Percentiles rank a stretch among this genome's conserved stretches.
phyloP scores from a whole-genome alignment of 2,888 invertebrate species.

The Hirtodrosophila confusa region DNA sequence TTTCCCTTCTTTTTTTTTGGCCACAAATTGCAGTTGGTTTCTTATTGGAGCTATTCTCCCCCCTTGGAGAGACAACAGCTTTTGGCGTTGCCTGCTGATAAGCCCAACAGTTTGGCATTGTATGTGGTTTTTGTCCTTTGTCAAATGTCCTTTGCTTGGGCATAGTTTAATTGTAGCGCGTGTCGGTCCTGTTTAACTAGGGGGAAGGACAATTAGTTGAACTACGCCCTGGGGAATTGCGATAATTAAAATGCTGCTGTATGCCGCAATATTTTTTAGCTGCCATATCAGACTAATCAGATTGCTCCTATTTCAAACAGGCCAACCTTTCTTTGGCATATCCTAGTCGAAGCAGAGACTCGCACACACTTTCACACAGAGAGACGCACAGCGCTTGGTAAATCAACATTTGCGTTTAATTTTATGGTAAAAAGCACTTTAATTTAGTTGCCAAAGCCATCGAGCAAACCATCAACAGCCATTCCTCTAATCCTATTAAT shows the following conservation, averaged over 20 bases:
- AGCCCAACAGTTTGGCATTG: slow-evolving; percentile 25
- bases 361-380: slow-evolving; percentile 2
- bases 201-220: slow-evolving; percentile 70
- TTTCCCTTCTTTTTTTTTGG: slow-evolving; percentile 7
- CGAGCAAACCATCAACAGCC: slow-evolving; percentile 47
- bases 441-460: slow-evolving; percentile 73
- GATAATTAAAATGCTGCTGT: slow-evolving; percentile 78
- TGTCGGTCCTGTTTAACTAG: slow-evolving; percentile 37
- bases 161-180: slow-evolving; percentile 77
- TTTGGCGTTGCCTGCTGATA: slow-evolving; percentile 45
- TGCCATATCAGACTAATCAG: slow-evolving; percentile 69
- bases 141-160: slow-evolving; percentile 47
- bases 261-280: slow-evolving; percentile 77
- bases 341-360: slow-evolving; percentile 12
- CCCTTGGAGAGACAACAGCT: slow-evolving; percentile 32
- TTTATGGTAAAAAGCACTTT: slow-evolving; percentile 77
- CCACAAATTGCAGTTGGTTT: slow-evolving; percentile 53
- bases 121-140: slow-evolving; percentile 43
- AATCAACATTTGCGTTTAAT: slow-evolving; percentile 78
- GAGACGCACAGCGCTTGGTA: slow-evolving; percentile 17
- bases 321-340: slow-evolving; percentile 33
- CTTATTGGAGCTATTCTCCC: slow-evolving; percentile 39
- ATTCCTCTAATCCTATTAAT: slow-evolving; percentile 72
- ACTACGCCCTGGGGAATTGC: slow-evolving; percentile 69
- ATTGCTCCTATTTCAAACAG: slow-evolving; percentile 73